Evolutionary conservation across 37 sponge, comb jelly and placozoan genomes (phyloP).

Genomic region (Agelas oroides): DNA sequence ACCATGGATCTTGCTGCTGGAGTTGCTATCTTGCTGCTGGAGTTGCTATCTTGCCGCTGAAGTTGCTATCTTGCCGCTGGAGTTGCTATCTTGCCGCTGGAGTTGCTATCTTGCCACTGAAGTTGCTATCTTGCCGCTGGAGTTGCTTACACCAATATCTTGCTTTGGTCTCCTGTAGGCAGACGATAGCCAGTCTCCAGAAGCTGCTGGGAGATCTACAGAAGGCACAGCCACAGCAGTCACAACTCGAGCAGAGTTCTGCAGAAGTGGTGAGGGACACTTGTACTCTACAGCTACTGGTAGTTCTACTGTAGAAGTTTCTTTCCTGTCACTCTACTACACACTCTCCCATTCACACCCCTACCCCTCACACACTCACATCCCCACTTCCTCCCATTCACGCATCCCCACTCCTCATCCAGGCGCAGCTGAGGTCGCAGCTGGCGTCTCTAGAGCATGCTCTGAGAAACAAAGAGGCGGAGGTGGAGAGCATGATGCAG

Average conservation of each 20-base stretch:
- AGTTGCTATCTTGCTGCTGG: no score
- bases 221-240: conserved; percentile 21
- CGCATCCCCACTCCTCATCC: background rate
- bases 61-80: no score
- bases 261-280: conserved; percentile 43
- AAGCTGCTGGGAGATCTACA: conserved; percentile 40
- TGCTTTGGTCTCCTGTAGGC: conserved; percentile 1
- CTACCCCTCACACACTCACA: background rate
- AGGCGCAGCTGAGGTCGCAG: conserved; percentile 46
- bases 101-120: no score
- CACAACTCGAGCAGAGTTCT: background rate
- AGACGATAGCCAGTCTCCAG: conserved; percentile 35
- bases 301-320: no score
- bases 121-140: no score
- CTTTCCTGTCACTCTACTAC: no score
- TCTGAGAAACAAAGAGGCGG: conserved; percentile 54
- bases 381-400: background rate
- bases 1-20: no score
- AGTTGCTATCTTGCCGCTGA: no score
- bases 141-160: no score
- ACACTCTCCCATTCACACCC: background rate
- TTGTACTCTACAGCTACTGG: no score
- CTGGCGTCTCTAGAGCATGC: conserved; percentile 46
- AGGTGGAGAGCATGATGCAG: conserved; percentile 53
- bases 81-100: no score